Evolutionary conservation across 2,888 invertebrate species (phyloP), one percentile per base, ranked within the genome.

Genomic region (Trissolcus japonicus): DNA sequence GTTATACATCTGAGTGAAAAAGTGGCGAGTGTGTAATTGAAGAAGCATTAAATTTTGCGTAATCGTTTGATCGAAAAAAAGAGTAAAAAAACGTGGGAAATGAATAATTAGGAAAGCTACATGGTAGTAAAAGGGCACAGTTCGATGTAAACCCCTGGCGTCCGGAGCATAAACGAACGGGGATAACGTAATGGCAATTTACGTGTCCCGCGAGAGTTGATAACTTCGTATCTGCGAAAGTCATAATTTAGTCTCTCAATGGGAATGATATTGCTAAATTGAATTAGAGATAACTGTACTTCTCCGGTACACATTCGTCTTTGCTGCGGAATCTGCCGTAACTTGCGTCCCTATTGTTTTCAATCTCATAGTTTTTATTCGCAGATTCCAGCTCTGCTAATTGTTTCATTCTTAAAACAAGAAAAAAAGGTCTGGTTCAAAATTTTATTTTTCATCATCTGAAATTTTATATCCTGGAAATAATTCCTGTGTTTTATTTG

Each of bases 241-340:
- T 86, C 86, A 89, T 88, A 86, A 87, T 87, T 88, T 87, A 88
- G 86, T 88, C 87, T 85, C 87, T 85, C 84, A 86, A 86, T 86
- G 87, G 82, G 82, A 83, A 82, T 82, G 86, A 86, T 87, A 88
- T 87, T 88, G 83, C 86, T 82, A 87, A 88, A 89, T 89, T 88
- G 85, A 88, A 89, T 89, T 87, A 87, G 87, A 88, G 87, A 88
- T 88, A 88, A 86, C 84, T 83, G 80, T 78, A 83, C 81, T 81
- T 85, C 83, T 84, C 82, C 74, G 71, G 60, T 67, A 78, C 82
- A 82, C 80, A 82, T 80, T 80, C 81, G 76, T 79, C 72, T 76
- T 78, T 63, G 69, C 68, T 76, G 72, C 57, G 57, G 71, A 63
- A 76, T 73, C 51, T 61, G 29, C 60, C 60, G 48, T 68, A 67